These are phyloP conservation scores for Gnathonemus longibarbis DNA, from an alignment of 2,113 vertebrate genomes.

Conservation along the genomic window DNA sequence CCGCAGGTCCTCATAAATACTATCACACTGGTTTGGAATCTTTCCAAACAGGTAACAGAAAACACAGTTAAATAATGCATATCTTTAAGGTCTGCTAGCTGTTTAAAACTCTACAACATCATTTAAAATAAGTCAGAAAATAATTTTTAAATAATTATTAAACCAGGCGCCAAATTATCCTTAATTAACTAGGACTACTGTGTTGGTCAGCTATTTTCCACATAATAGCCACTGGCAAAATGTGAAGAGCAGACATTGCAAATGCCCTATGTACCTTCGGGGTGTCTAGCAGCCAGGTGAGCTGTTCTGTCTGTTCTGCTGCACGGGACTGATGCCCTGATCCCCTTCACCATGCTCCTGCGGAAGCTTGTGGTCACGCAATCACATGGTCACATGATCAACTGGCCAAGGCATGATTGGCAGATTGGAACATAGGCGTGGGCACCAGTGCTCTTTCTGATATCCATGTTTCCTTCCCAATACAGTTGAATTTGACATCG, in stretches of 20 bases:
- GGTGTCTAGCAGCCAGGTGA: not conserved
- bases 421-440: not conserved
- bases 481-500: constrained; percentile 45
- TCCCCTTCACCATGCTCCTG: not conserved
- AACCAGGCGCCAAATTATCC: not conserved
- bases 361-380: not conserved
- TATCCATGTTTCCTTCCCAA: constrained; percentile 16
- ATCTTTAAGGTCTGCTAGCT: not conserved
- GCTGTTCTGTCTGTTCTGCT: not conserved
- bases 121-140: not conserved
- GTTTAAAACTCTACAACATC: not conserved
- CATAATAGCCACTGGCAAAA: not conserved
- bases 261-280: not conserved
- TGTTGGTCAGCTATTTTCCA: not conserved
- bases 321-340: not conserved
- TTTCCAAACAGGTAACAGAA: not conserved
- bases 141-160: not conserved
- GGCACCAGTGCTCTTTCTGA: not conserved
- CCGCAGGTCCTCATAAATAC: not conserved
- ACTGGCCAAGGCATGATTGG: not conserved
- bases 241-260: not conserved
- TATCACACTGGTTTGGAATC: not conserved
- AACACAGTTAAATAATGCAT: not conserved
- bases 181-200: not conserved
- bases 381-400: not conserved